Base-by-base conservation (phyloP, 2,888 invertebrate genomes). In the Syrphus vitripennis region DNA sequence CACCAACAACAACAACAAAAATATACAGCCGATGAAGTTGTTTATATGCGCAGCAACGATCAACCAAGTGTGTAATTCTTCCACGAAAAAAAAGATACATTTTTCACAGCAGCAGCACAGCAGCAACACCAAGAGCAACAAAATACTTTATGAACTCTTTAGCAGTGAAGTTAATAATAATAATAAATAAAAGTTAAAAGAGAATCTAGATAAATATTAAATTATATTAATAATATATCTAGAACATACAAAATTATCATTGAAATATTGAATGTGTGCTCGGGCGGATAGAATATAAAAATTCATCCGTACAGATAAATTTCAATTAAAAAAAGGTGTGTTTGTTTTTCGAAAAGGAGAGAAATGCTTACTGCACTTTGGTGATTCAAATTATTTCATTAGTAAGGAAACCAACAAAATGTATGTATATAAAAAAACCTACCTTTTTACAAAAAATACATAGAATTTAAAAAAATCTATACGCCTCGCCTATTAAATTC, bases 401-500 rank as follows among this genome's bases (percentile, higher is more conserved):
- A 24, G 34, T 19, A 63, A 82, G 65, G 14, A n/a, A 21, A 21
- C 24, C 6, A 24, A 48, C 3, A 50, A 55, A 67, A 79, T 75
- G 74, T 80, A 80, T 42, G 83, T 83, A 83, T 50, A 55, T 45
- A 21, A 26, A 16, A 9, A 45, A n/a, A n/a, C n/a, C n/a, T n/a
- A n/a, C n/a, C n/a, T 19, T 31, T 12, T 37, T 16, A 24, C 2
- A 24, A 24, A 53, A 57, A 19, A 34, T 42, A 26, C 48, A 31
- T 55, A 16, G 16, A 26, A 40, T 42, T 19, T 63, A 31, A 19
- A 50, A n/a, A n/a, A 21, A 19, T 4, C 14, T 40, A 50, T 31
- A 71, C 65, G 71, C 65, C 75, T 75, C 65, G 71, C 65, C 75
- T 59, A 71, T 70, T 70, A 71, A 76, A 80, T 83, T 55, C 1